These are phyloP conservation scores for Stenopsyche tienmushanensis DNA, from an alignment of 1,140 invertebrate genomes.

Conservation along the genomic window DNA sequence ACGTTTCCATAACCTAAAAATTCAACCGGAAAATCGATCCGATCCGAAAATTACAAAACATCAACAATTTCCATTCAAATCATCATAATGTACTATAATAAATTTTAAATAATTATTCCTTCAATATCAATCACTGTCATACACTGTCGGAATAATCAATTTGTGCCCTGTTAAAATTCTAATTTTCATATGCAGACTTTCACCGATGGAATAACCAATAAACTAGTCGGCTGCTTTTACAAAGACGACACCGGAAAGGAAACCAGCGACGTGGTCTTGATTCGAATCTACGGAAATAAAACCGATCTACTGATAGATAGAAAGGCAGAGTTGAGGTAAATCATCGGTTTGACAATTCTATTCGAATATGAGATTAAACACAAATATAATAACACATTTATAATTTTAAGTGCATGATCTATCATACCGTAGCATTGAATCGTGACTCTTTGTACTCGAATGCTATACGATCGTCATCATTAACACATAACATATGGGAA, in stretches of 20 bases:
- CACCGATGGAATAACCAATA: constrained; percentile 91
- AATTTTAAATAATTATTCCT: not conserved
- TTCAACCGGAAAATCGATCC: not conserved
- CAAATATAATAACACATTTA: no score
- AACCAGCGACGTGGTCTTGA: constrained; percentile 71
- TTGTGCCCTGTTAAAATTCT: not conserved
- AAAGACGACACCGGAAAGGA: constrained; percentile 44
- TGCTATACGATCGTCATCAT: no score
- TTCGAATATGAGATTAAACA: no score
- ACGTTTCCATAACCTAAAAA: not conserved
- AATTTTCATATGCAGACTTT: constrained; percentile 65
- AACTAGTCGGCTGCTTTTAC: constrained; percentile 74
- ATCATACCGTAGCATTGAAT: no score
- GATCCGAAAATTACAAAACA: not conserved
- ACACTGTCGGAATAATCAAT: not conserved
- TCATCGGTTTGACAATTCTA: no score
- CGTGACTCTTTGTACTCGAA: no score
- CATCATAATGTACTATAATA: not conserved
- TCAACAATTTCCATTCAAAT: not conserved
- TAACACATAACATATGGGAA: no score
- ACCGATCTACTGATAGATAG: constrained; percentile 89
- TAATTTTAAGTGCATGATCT: no score
- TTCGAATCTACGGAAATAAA: constrained; percentile 86
- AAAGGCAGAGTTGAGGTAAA: constrained; percentile 69
- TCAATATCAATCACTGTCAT: not conserved